phyloP scores from a whole-genome alignment of 2,888 invertebrate species.

The Eristalinus aeneus region DNA sequence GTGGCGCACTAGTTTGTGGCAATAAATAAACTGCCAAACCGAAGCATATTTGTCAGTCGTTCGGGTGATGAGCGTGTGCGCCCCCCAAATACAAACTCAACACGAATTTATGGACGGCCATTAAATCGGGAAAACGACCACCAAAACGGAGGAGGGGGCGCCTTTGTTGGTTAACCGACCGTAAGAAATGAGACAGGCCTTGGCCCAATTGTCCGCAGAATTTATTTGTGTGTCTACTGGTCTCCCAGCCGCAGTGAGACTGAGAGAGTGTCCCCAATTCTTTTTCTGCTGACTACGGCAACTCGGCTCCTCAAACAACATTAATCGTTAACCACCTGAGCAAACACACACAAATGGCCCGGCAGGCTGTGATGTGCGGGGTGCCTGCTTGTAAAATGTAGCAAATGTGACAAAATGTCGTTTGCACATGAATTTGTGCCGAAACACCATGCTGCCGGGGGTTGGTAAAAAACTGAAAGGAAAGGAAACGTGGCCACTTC shows the following conservation, averaged over 20 bases:
- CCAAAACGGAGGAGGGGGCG: not conserved
- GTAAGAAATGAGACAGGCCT: conserved; percentile 45
- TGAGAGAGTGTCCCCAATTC: not conserved
- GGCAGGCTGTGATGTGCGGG: not conserved
- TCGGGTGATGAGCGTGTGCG: not conserved
- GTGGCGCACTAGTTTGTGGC: conserved; percentile 18
- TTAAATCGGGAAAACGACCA: conserved; percentile 60
- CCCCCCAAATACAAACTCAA: conserved; percentile 17
- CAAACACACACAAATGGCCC: conserved; percentile 37
- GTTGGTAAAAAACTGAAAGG: not conserved
- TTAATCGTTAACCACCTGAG: conserved; percentile 60
- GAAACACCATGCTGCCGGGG: not conserved
- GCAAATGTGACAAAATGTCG: conserved; percentile 47
- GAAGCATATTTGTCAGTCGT: conserved; percentile 28
- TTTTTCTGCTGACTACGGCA: conserved; percentile 35
- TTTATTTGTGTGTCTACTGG: conserved; percentile 41
- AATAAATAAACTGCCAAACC: conserved; percentile 45
- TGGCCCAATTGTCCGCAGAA: conserved; percentile 41
- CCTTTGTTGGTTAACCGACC: conserved; percentile 53
- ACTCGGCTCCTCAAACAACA: conserved; percentile 44
- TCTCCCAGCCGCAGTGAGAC: not conserved
- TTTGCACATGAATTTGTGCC: conserved; percentile 41
- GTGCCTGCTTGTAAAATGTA: not conserved
- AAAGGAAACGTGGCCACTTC: not conserved
- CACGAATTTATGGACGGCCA: conserved; percentile 52